A percentile compares a stretch with the other conserved stretches of the same genome.
These are phyloP conservation scores for Panzeria rudis DNA, from an alignment of 2,888 invertebrate species.

Conservation along the genomic window DNA sequence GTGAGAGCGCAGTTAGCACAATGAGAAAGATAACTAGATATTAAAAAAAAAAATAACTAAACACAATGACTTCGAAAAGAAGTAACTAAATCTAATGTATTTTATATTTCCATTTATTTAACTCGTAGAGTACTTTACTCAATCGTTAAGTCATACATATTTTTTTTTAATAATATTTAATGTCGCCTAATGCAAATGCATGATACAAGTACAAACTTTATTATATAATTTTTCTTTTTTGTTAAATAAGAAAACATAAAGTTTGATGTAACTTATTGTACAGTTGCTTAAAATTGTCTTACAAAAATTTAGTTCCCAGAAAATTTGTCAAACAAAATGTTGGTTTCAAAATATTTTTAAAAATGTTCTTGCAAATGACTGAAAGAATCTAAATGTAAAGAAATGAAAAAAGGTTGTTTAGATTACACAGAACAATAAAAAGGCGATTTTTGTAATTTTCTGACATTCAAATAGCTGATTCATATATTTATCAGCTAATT, in stretches of 20 bases:
- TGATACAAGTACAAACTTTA: conserved; percentile 47
- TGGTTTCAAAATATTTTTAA: conserved; percentile 6
- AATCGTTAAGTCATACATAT: background rate
- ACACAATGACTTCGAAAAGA: too few species aligned
- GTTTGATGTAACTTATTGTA: conserved; percentile 28
- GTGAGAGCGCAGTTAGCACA: too few species aligned
- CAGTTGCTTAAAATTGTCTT: conserved; percentile 28
- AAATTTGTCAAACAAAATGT: conserved; percentile 33
- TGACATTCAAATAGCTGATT: too few species aligned
- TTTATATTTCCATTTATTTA: too few species aligned
- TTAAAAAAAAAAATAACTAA: too few species aligned
- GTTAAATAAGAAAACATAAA: conserved; percentile 1
- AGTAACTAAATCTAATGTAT: too few species aligned
- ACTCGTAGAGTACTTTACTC: background rate
- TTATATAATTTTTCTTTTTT: conserved; percentile 4
- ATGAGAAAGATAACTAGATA: too few species aligned
- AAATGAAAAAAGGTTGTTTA: background rate
- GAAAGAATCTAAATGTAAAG: background rate
- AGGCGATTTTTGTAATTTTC: too few species aligned
- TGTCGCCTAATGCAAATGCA: conserved; percentile 35
- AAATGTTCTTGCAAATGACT: conserved; percentile 15
- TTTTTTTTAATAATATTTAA: background rate
- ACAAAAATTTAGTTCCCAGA: conserved; percentile 5
- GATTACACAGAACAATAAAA: too few species aligned
- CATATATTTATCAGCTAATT: too few species aligned